A percentile compares a stretch with the other conserved stretches of the same genome.
phyloP scores from a whole-genome alignment of 2,113 vertebrate genomes.

The Phylloscopus trochiloides region DNA sequence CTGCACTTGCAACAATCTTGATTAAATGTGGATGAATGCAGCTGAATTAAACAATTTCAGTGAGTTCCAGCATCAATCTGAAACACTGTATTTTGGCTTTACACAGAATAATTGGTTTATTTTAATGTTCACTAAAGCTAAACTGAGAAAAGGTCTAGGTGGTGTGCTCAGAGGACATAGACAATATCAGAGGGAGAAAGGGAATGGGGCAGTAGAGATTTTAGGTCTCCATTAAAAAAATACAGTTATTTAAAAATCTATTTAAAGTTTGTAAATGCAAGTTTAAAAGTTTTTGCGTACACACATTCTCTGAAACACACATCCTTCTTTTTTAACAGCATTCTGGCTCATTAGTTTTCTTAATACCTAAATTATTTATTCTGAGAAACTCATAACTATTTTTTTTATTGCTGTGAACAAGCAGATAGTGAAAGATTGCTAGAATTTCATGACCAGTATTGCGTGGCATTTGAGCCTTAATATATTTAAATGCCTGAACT shows the following conservation, averaged over 20 bases:
- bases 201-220: neutral
- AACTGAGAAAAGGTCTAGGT: neutral
- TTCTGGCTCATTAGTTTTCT: neutral
- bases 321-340: neutral
- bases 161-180: neutral
- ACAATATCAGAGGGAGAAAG: neutral
- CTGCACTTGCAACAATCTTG: neutral
- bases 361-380: neutral
- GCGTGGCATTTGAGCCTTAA: neutral
- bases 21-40: neutral
- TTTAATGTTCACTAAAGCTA: neutral
- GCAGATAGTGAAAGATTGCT: neutral
- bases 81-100: neutral
- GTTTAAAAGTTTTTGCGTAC: neutral
- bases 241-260: neutral
- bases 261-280: neutral
- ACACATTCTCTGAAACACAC: neutral
- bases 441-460: neutral
- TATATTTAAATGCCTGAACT: neutral
- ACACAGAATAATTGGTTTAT: neutral
- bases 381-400: neutral
- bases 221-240: neutral
- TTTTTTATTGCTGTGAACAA: neutral
- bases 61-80: neutral
- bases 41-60: neutral